A percentile compares a stretch with the other conserved stretches of the same genome.
Evolutionary conservation across 2,888 invertebrate species (phyloP).

Genomic region (Caenorhabditis drosophilae): DNA sequence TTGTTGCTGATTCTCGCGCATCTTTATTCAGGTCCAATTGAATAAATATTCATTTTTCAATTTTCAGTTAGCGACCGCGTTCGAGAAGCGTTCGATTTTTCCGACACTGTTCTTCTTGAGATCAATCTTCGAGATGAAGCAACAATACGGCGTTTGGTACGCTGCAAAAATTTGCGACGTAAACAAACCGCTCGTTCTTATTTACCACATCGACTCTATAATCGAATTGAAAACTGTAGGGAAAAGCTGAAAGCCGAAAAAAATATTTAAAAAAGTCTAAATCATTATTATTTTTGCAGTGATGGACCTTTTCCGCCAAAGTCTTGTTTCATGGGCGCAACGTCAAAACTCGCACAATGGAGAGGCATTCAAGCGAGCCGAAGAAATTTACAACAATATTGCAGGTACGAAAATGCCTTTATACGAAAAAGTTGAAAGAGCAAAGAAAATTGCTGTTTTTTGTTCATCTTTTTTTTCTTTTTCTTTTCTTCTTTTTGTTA

Average conservation of each 20-base stretch:
- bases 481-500: not conserved
- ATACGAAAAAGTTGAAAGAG: too few relatives aligned
- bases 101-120: conserved; percentile 73
- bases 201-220: conserved; percentile 71
- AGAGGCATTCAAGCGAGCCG: conserved; percentile 17
- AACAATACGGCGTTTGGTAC: conserved; percentile 60
- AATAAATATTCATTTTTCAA: not conserved
- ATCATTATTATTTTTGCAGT: conserved; percentile 5
- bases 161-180: conserved; percentile 56
- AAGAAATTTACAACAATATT: conserved; percentile 27
- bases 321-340: conserved; percentile 16
- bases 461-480: not conserved
- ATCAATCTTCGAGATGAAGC: conserved; percentile 73
- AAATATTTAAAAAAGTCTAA: not conserved
- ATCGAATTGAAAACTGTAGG: conserved; percentile 70
- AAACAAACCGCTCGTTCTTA: conserved; percentile 53
- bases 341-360: conserved; percentile 14
- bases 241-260: not conserved
- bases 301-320: conserved; percentile 18
- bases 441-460: too few relatives aligned
- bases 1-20: conserved; percentile 2
- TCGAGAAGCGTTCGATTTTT: conserved; percentile 72
- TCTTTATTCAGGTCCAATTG: too few relatives aligned
- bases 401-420: conserved; percentile 25
- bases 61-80: conserved; percentile 72